phyloP scores from a whole-genome alignment of 2,888 invertebrate genomes.

The Rotaria macrura region DNA sequence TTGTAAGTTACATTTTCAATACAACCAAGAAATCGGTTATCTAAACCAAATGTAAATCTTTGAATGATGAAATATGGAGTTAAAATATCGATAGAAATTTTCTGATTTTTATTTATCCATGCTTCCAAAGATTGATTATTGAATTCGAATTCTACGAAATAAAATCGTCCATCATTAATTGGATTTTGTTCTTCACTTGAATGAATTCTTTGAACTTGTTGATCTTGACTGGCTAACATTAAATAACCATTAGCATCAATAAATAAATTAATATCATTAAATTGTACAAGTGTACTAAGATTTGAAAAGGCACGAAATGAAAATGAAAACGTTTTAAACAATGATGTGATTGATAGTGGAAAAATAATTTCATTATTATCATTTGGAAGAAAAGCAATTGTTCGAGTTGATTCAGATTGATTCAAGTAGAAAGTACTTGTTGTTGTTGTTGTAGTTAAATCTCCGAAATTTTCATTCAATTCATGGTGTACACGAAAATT shows the following conservation, averaged over 20 bases:
- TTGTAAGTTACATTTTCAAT: background rate
- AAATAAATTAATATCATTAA: background rate
- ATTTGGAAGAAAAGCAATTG: background rate
- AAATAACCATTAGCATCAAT: slow-evolving; percentile 5
- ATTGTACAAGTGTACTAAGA: background rate
- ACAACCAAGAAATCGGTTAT: background rate
- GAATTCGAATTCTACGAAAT: background rate
- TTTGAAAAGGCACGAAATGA: background rate
- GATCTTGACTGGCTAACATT: background rate
- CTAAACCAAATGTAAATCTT: background rate
- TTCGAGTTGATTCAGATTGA: background rate
- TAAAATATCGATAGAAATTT: background rate
- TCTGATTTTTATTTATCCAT: background rate
- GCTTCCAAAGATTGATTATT: background rate
- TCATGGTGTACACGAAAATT: background rate
- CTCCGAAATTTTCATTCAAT: background rate
- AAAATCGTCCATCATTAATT: background rate
- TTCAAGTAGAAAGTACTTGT: background rate
- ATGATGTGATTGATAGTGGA: background rate
- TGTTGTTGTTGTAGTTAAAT: background rate
- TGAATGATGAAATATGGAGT: background rate
- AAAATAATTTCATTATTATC: background rate
- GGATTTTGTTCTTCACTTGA: background rate
- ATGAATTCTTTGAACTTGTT: background rate
- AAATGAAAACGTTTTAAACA: background rate